phyloP scores from a whole-genome alignment of 2,113 vertebrate genomes.

The Pseudolaguvia tuberculata region DNA sequence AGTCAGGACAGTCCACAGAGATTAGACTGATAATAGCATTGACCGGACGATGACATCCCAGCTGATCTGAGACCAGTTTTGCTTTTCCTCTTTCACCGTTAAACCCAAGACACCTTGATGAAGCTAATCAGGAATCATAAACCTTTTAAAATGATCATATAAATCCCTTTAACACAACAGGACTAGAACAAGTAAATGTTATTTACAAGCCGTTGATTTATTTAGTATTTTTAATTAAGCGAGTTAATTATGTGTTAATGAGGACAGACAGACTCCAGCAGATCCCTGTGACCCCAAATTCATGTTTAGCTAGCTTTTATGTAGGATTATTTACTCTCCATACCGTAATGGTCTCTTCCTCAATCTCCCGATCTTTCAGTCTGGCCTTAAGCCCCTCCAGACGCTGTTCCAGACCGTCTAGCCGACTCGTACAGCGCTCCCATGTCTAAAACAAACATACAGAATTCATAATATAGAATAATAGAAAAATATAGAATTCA shows the following conservation, averaged over 20 bases:
- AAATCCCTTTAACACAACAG: background rate
- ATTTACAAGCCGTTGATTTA: background rate
- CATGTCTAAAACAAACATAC: constrained; percentile 71
- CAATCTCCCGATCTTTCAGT: constrained; percentile 67
- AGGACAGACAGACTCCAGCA: too few species aligned
- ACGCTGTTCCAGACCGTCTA: constrained; percentile 59
- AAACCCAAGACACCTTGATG: background rate
- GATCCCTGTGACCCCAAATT: too few species aligned
- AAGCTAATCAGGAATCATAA: background rate
- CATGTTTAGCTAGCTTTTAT: too few species aligned
- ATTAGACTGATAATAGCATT: constrained; percentile 9
- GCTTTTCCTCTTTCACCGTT: background rate
- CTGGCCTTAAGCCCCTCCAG: constrained; percentile 70
- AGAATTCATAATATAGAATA: too few species aligned
- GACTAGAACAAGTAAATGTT: background rate
- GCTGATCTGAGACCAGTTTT: constrained; percentile 5
- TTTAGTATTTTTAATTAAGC: background rate
- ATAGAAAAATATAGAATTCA: constrained; percentile 44
- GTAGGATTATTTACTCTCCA: too few species aligned
- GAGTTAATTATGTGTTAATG: too few species aligned
- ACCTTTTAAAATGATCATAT: background rate
- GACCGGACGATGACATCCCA: constrained; percentile 10
- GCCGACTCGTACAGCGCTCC: constrained; percentile 71
- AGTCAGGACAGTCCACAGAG: background rate
- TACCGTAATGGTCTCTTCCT: constrained; percentile 75